Percentiles rank a stretch among this genome's conserved stretches.
Conservation (phyloP, 2,113 vertebrate species). For the Corydoras sp. region DNA sequence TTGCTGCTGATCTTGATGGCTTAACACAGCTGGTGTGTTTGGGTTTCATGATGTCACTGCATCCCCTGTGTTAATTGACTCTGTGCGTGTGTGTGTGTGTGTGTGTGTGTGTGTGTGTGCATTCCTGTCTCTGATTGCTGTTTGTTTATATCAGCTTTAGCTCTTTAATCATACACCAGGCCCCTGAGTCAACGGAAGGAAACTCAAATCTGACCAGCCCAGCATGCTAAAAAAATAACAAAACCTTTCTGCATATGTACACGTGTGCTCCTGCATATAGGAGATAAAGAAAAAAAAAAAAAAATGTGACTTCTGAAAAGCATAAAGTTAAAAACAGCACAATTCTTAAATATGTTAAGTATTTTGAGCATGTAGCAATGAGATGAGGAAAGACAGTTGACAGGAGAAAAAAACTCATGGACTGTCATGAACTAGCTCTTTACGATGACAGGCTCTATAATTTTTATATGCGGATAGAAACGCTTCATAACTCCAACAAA, state of each 20-base stretch:
- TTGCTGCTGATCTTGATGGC: neutral
- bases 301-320: too few species aligned
- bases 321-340: too few species aligned
- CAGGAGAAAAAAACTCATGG: too few species aligned
- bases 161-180: slow-evolving; percentile 34
- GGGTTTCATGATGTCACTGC: slow-evolving; percentile 7
- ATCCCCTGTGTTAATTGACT: neutral
- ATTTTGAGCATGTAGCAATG: too few species aligned
- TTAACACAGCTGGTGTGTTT: slow-evolving; percentile 5
- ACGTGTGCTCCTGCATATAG: neutral
- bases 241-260: slow-evolving; percentile 12
- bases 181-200: slow-evolving; percentile 26
- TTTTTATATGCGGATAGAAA: too few species aligned
- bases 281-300: neutral
- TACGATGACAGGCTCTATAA: too few species aligned
- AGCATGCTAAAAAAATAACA: slow-evolving; percentile 19
- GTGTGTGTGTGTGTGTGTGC: slow-evolving; percentile 41
- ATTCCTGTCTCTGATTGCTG: slow-evolving; percentile 55
- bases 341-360: too few species aligned
- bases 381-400: too few species aligned
- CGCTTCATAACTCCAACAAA: too few species aligned
- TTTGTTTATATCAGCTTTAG: slow-evolving; percentile 57
- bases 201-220: slow-evolving; percentile 21
- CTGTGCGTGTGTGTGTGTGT: neutral
- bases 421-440: too few species aligned